Conservation (phyloP, 2,888 invertebrate genomes). For the Drosophila longiperda region DNA sequence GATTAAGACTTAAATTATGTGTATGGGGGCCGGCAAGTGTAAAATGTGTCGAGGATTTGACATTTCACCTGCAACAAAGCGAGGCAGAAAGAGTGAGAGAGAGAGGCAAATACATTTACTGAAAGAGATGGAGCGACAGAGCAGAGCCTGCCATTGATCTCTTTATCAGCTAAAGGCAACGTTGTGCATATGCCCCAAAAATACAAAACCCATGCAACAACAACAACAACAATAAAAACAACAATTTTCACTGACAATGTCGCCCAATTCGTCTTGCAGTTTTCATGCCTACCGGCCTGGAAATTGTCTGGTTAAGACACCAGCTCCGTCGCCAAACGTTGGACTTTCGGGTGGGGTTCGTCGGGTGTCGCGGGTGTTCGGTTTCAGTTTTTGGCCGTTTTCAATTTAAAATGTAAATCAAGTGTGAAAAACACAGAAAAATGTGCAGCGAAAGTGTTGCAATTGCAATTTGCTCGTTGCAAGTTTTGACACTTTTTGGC, state of each 20-base stretch:
- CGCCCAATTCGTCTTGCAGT: conserved; percentile 77
- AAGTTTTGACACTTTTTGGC: conserved; percentile 73
- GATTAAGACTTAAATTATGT: conserved; percentile 78
- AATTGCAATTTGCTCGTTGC: conserved; percentile 78
- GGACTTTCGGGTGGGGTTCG: not conserved
- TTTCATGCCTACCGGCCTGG: conserved; percentile 72
- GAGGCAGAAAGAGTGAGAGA: not conserved
- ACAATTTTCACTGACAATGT: conserved; percentile 66
- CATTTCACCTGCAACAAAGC: conserved; percentile 66
- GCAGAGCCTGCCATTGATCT: conserved; percentile 69
- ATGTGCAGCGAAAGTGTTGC: conserved; percentile 78
- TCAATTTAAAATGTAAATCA: conserved; percentile 79
- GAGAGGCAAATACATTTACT: not conserved
- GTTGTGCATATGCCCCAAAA: conserved; percentile 62
- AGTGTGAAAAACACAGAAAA: conserved; percentile 73
- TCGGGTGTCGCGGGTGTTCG: conserved; percentile 20
- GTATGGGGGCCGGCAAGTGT: conserved; percentile 47
- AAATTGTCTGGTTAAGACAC: conserved; percentile 57
- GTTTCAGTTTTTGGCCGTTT: conserved; percentile 63
- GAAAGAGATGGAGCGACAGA: not conserved
- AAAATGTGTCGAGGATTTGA: conserved; percentile 61
- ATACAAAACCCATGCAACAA: conserved; percentile 42
- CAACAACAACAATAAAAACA: conserved; percentile 26
- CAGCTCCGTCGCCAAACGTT: not conserved
- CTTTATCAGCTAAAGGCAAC: conserved; percentile 62